A percentile compares a stretch with the other conserved stretches of the same genome.
These are phyloP conservation scores for Cherax quadricarinatus DNA, from an alignment of 1,140 invertebrate species.

Conservation along the genomic window DNA sequence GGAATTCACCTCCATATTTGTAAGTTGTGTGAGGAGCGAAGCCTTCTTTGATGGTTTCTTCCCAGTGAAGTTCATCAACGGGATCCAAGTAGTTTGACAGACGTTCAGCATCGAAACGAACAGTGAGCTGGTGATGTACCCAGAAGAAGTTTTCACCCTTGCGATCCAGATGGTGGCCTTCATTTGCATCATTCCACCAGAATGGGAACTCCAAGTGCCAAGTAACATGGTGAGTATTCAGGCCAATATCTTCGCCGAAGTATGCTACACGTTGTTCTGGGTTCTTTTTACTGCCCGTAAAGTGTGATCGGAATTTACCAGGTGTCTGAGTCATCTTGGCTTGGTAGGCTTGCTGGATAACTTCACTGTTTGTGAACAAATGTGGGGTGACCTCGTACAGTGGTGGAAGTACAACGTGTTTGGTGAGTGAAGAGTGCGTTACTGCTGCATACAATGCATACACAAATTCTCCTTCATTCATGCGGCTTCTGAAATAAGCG, in stretches of 20 bases:
- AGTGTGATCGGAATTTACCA: neutral
- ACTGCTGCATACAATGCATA: constrained; percentile 37
- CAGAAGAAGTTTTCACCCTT: constrained; percentile 53
- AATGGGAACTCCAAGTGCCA: constrained; percentile 43
- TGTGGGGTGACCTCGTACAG: constrained; percentile 51
- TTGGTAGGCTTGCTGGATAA: constrained; percentile 26
- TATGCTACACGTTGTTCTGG: constrained; percentile 44
- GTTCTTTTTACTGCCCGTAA: constrained; percentile 37
- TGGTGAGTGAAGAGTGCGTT: constrained; percentile 8
- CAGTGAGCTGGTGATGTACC: constrained; percentile 52
- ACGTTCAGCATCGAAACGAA: constrained; percentile 49
- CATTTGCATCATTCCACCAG: constrained; percentile 29
- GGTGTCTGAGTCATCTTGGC: constrained; percentile 39
- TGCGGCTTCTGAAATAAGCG: constrained; percentile 31
- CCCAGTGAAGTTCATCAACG: constrained; percentile 44
- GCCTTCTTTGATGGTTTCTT: constrained; percentile 23
- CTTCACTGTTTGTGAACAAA: constrained; percentile 48
- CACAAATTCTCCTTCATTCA: constrained; percentile 56
- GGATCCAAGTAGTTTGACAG: constrained; percentile 44
- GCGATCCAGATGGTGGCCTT: constrained; percentile 34
- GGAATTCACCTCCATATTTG: constrained; percentile 50
- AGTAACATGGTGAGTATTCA: constrained; percentile 43
- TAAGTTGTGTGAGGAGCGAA: constrained; percentile 46
- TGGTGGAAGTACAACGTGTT: constrained; percentile 31
- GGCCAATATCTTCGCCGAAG: constrained; percentile 47